Evolutionary conservation across 2,888 invertebrate species (phyloP).

Genomic region (Tanypteryx hageni): DNA sequence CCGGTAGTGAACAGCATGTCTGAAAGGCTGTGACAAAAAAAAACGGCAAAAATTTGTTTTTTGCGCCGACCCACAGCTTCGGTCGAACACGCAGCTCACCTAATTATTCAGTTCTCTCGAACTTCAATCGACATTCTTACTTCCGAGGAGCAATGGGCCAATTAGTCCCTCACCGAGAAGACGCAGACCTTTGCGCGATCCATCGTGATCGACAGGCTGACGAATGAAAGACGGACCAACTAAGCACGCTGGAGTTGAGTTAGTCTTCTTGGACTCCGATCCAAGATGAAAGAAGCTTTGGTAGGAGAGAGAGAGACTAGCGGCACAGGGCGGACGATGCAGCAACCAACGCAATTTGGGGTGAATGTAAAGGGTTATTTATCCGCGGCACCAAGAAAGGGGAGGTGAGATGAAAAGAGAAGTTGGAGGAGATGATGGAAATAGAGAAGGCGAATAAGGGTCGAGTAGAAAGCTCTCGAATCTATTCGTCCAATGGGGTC

Average conservation of each 20-base stretch:
- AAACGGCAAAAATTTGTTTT: too few species aligned
- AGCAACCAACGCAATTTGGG: not conserved
- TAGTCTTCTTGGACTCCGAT: not conserved
- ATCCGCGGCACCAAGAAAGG: not conserved
- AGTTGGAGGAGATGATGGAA: not conserved
- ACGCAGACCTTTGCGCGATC: not conserved
- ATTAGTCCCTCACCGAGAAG: not conserved
- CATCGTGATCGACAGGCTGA: not conserved
- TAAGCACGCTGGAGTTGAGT: slow-evolving; percentile 6
- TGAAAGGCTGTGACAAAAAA: too few species aligned
- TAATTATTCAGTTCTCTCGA: too few species aligned
- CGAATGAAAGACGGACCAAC: not conserved
- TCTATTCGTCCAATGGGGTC: too few species aligned
- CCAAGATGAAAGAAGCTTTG: not conserved
- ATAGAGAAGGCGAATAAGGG: too few species aligned
- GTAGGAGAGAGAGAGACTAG: not conserved
- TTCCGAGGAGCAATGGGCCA: too few species aligned
- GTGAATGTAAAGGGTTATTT: too few species aligned
- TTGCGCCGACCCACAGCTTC: too few species aligned
- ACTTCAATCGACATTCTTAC: too few species aligned
- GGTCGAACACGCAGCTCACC: too few species aligned
- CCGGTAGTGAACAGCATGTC: too few species aligned
- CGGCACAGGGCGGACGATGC: not conserved
- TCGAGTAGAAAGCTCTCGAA: too few species aligned
- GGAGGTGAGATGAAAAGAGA: not conserved